Evolutionary conservation across 2,888 invertebrate genomes (phyloP), one percentile per base, ranked within the genome.

Genomic region (Osedax frankpressi): DNA sequence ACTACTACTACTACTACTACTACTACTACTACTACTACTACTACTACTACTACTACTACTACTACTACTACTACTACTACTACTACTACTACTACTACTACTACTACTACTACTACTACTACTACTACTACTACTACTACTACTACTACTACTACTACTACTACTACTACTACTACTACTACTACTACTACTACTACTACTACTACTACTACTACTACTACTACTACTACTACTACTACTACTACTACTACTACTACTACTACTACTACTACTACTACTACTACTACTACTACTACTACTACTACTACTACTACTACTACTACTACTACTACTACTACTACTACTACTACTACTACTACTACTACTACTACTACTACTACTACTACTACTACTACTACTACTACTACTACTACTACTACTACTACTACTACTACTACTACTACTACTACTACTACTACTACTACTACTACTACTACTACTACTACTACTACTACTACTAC

Each of bases 11-110:
- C n/a, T 65, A 26, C 65, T 65, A 26, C 65, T 65, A 26, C 65
- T 65, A 65, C 65, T 65, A 65, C 65, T 65, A 65, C 65, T 65
- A 65, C 65, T 65, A 65, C 65, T 65, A 65, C 65, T 65, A 65
- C 65, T 65, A 65, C 65, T 65, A 65, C 65, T 65, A 65, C 65
- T 65, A 65, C 65, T 65, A 65, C 65, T 65, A 65, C 65, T 65
- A 65, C 65, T 65, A 65, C 65, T 65, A 65, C 65, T 65, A 65
- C 65, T 65, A 65, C 65, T 65, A 65, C 65, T 65, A 65, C 65
- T 65, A 65, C 65, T 65, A 65, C 65, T 65, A 65, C 65, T 65
- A 65, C 65, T 65, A 65, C 65, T 65, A 65, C 65, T 65, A 65
- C 65, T 65, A 65, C 65, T 65, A 65, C 65, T 65, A 65, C 65